A percentile compares a stretch with the other conserved stretches of the same genome.
Conservation (phyloP, 2,797 vertebrate genomes). For the Rallus crepitans region DNA sequence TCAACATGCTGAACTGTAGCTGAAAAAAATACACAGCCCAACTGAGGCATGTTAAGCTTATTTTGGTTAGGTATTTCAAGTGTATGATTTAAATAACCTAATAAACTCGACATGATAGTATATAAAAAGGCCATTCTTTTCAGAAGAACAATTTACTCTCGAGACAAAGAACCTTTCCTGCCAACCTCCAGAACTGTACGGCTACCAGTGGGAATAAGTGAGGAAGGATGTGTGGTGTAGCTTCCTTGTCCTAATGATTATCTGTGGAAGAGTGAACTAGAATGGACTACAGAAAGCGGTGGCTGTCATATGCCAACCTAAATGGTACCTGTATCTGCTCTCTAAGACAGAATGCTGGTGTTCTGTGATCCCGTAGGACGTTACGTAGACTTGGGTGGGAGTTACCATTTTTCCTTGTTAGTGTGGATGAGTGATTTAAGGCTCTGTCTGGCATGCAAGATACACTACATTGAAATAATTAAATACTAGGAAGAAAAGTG, state of each 20-base stretch:
- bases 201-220: not conserved
- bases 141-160: not conserved
- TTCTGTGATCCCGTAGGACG: not conserved
- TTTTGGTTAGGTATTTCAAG: not conserved
- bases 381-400: not conserved
- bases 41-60: rapidly evolving
- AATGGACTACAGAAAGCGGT: not conserved
- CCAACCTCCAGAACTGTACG: not conserved
- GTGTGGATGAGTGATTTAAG: not conserved
- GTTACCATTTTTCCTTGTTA: not conserved
- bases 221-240: not conserved
- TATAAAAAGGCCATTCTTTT: not conserved
- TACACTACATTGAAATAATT: not conserved
- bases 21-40: not conserved
- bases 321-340: not conserved
- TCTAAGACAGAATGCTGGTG: not conserved
- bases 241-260: not conserved
- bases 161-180: not conserved
- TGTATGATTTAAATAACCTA: not conserved
- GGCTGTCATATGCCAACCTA: not conserved
- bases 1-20: not conserved
- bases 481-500: not conserved
- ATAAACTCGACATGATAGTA: not conserved
- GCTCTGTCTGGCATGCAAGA: not conserved
- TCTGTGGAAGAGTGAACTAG: not conserved